Conservation (phyloP, 2,797 vertebrate genomes). For the Alca torda region DNA sequence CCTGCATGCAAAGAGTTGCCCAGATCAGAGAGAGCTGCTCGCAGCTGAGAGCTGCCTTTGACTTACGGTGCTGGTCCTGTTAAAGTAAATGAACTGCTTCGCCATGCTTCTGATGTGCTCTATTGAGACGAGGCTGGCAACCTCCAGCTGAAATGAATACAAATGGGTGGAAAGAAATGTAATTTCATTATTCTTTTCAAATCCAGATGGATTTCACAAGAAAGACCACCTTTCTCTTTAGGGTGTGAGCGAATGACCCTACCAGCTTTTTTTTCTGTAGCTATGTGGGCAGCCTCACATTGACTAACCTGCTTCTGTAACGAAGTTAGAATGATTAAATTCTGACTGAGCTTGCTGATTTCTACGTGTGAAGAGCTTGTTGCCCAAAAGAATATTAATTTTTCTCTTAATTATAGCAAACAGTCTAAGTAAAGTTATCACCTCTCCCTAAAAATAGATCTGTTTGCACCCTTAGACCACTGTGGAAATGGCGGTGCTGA, state of each 20-base stretch:
- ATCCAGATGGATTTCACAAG: neutral
- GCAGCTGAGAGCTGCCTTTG: neutral
- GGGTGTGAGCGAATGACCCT: neutral
- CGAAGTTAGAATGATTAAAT: neutral
- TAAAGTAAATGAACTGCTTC: slow-evolving; percentile 85
- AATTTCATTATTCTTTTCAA: neutral
- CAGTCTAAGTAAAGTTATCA: neutral
- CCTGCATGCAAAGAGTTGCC: neutral
- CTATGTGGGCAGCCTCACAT: fast-evolving
- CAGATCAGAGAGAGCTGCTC: neutral
- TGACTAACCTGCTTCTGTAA: neutral
- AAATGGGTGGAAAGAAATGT: neutral
- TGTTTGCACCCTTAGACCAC: neutral
- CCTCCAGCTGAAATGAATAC: slow-evolving; percentile 79
- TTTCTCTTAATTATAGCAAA: neutral
- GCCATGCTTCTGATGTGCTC: slow-evolving; percentile 80
- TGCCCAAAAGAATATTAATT: neutral
- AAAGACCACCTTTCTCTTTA: neutral
- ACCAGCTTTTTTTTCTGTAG: neutral
- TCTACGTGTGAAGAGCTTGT: neutral
- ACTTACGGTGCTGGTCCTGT: slow-evolving; percentile 80
- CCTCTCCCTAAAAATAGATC: neutral
- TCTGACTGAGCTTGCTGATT: neutral
- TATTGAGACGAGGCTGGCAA: slow-evolving; percentile 80
- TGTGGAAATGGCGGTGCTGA: neutral